Base-by-base conservation (phyloP, 2,113 vertebrate genomes). In the Trematomus loennbergii region DNA sequence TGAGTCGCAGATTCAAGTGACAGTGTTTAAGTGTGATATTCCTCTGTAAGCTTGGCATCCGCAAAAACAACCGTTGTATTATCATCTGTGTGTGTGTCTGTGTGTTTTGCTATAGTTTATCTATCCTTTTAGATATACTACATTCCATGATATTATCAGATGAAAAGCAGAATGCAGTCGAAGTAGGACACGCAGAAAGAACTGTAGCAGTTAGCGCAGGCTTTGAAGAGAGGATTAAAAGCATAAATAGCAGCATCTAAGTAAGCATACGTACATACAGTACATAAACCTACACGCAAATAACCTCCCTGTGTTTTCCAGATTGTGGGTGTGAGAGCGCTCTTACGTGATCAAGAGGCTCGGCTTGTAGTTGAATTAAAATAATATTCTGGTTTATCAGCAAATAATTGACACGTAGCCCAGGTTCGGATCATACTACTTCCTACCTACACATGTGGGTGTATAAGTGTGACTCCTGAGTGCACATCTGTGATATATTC, bases 21-120 rank as follows among this genome's bases (percentile, higher is more conserved):
- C 74, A 78, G 66, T 81, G 81, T 88, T 87, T 90, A 90, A 87
- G 78, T 88, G 87, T 83, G 86, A 82, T 87, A 75, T 88, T 82
- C 80, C 83, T 71, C 65, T 81, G 76, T 62, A 72, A 83, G 88
- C 86, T 82, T 84, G 72, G 86, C 75, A 78, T 85, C 75, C 82
- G 66, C 58, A 83, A 73, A 82, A 73, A 73, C 72, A 84, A 61
- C 83, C 58, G 71, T 70, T 68, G 68, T 62, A 62, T 78, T 81
- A 81, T 79, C 63, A 72, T 69, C 60, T 83, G 79, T 75, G 25
- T 50, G 55, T 58, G 13, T 60, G 63, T 59, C 43, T 57, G 54
- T 61, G 54, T 74, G 45, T 50, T 57, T 15, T 71, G 17, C 25
- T 60, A 48, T 79, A 74, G 58, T 55, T 8, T 61, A 40, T 40